Conservation (phyloP, 2,113 vertebrate species). For the Puffinus mauretanicus region DNA sequence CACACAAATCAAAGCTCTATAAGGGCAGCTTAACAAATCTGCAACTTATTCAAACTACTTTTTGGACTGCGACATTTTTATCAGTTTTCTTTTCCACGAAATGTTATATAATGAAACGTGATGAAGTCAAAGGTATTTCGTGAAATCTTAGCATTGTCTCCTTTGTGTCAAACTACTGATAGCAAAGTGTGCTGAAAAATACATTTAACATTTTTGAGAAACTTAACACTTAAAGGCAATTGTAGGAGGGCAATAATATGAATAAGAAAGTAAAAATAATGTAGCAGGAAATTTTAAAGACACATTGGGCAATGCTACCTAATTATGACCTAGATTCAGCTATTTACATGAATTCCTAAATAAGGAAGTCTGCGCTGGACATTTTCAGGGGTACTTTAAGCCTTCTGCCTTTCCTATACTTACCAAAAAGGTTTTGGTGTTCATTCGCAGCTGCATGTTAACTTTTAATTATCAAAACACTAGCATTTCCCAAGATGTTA, state of each 20-base stretch:
- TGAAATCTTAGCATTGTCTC: background rate
- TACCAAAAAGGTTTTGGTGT: background rate
- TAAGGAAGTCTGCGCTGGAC: background rate
- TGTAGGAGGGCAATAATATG: background rate
- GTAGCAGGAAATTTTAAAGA: background rate
- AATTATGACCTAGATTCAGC: background rate
- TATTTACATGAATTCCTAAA: background rate
- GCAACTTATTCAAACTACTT: conserved; percentile 57
- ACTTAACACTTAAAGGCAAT: background rate
- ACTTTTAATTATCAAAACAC: background rate
- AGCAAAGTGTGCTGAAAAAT: conserved; percentile 2
- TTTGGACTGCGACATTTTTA: conserved; percentile 33
- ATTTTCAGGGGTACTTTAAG: background rate
- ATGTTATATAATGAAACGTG: background rate
- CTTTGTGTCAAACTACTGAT: conserved; percentile 13
- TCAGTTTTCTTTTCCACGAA: conserved; percentile 5
- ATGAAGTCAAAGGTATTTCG: conserved; percentile 18
- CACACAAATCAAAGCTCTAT: conserved; percentile 66
- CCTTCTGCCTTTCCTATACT: background rate
- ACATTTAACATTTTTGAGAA: background rate
- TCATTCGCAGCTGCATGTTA: background rate
- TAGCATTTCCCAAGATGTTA: background rate
- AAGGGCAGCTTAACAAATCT: conserved; percentile 59
- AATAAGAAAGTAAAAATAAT: background rate
- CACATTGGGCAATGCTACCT: background rate